Percentiles rank a stretch among this genome's conserved stretches.
These are phyloP conservation scores for Brachyptera putata DNA, from an alignment of 2,888 invertebrate species.

Conservation along the genomic window DNA sequence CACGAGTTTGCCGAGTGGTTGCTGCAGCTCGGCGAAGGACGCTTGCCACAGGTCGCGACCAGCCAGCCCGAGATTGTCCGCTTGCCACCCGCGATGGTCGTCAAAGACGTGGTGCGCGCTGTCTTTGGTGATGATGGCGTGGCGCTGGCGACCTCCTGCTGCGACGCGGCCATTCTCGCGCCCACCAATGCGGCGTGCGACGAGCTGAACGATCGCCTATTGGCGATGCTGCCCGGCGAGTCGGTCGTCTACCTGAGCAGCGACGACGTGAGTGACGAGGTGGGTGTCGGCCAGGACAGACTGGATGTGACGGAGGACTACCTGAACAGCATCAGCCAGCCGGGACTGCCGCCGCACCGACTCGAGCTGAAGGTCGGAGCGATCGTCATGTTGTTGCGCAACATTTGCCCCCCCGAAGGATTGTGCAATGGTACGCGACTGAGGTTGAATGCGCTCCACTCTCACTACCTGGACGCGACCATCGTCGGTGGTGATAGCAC, in stretches of 20 bases:
- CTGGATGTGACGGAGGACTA: conserved; percentile 32
- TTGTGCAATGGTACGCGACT: conserved; percentile 34
- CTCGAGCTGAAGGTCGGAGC: conserved; percentile 34
- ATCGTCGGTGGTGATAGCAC: conserved; percentile 29
- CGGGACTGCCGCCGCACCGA: conserved; percentile 35
- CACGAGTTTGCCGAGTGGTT: conserved; percentile 29
- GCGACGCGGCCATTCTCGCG: no score
- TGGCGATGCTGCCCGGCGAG: no score
- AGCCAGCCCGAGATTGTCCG: neutral
- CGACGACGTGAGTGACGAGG: neutral
- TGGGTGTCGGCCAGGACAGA: neutral
- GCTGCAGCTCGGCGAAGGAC: conserved; percentile 16
- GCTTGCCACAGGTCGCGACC: neutral
- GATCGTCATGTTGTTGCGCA: conserved; percentile 34
- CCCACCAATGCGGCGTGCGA: conserved; percentile 21
- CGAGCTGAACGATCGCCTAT: conserved; percentile 10
- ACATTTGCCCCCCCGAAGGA: conserved; percentile 28
- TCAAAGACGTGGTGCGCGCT: conserved; percentile 18
- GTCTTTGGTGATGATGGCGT: conserved; percentile 18
- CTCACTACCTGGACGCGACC: conserved; percentile 21
- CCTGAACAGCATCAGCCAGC: conserved; percentile 32
- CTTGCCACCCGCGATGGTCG: neutral
- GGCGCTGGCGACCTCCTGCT: neutral
- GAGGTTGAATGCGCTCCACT: conserved; percentile 1
- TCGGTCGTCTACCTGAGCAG: neutral